Conservation (phyloP, 2,888 invertebrate genomes). For the Rhagonycha fulva region DNA sequence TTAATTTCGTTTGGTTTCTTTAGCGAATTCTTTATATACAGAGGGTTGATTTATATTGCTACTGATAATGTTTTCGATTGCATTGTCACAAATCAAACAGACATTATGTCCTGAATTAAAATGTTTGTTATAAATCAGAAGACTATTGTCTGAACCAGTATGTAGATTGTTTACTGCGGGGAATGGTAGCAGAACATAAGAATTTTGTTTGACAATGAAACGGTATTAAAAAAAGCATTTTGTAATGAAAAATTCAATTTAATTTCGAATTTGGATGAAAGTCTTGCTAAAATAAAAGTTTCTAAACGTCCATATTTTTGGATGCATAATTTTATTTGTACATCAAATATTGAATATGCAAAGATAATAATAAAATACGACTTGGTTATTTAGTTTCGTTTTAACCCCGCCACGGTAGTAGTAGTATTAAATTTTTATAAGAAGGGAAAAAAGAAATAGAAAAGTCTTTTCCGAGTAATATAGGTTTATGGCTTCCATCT, state of each 20-base stretch:
- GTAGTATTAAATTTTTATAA: constrained; percentile 58
- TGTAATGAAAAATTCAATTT: not conserved
- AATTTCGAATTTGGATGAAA: not conserved
- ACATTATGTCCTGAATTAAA: constrained; percentile 56
- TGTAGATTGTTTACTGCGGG: constrained; percentile 46
- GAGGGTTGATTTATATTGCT: constrained; percentile 50
- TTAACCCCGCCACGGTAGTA: constrained; percentile 44
- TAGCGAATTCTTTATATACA: constrained; percentile 36
- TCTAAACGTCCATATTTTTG: constrained; percentile 3
- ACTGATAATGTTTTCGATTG: constrained; percentile 54
- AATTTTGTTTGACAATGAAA: not conserved
- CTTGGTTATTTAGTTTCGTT: constrained; percentile 37
- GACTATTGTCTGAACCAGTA: constrained; percentile 54
- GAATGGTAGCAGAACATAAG: constrained; percentile 12
- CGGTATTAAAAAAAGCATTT: not conserved
- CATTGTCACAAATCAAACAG: constrained; percentile 56
- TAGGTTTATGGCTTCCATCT: constrained; percentile 58
- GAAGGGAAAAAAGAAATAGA: constrained; percentile 56
- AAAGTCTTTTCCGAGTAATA: constrained; percentile 57
- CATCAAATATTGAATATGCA: constrained; percentile 29
- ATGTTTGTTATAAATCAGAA: constrained; percentile 53
- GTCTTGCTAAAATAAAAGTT: not conserved
- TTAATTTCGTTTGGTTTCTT: constrained; percentile 27
- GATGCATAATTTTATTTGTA: constrained; percentile 25
- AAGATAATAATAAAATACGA: constrained; percentile 40